A percentile compares a stretch with the other conserved stretches of the same genome.
phyloP scores from a whole-genome alignment of 2,888 invertebrate species.

The Tipula vernalis region DNA sequence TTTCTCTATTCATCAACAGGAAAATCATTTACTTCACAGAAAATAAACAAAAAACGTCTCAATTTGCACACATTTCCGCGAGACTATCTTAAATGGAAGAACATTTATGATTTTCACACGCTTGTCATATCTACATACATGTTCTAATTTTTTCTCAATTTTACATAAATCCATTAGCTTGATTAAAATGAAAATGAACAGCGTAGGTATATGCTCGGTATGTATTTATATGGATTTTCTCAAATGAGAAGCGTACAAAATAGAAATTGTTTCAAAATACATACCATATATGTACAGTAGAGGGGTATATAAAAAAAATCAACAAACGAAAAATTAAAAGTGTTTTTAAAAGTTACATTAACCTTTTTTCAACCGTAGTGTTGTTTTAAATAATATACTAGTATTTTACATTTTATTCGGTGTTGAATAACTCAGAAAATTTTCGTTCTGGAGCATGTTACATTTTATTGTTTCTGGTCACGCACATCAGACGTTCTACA shows the following conservation, averaged over 20 bases:
- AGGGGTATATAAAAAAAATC: background rate
- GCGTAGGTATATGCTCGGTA: too few species aligned
- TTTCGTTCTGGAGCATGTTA: background rate
- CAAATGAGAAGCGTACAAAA: background rate
- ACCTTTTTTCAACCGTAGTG: background rate
- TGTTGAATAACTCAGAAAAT: background rate
- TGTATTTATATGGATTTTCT: background rate
- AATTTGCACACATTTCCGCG: background rate
- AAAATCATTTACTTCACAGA: background rate
- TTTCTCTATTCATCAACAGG: background rate
- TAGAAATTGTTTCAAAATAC: background rate
- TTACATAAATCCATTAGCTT: background rate
- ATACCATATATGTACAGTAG: background rate
- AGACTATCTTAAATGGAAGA: background rate
- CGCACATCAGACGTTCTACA: background rate
- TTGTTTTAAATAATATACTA: background rate
- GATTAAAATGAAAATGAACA: background rate
- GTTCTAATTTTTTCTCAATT: background rate
- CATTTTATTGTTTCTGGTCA: background rate
- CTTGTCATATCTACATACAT: background rate
- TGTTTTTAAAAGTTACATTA: background rate
- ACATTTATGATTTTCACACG: background rate
- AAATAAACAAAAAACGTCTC: background rate
- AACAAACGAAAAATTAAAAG: background rate
- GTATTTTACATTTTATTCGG: background rate